Base-by-base conservation (phyloP, 2,888 invertebrate genomes). In the Macrosoma leucophasiata region DNA sequence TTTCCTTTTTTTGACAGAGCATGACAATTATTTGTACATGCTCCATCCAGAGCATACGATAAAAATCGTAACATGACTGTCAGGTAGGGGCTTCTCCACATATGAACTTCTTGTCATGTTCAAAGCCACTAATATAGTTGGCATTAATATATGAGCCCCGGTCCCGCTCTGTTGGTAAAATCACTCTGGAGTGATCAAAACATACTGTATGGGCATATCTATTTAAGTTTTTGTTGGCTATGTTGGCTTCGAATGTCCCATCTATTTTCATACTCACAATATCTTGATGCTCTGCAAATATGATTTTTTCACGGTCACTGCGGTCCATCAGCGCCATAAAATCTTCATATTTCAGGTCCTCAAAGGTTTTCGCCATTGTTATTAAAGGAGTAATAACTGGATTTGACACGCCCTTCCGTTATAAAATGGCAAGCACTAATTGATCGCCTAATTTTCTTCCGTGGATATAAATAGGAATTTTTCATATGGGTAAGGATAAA, bases 31-130 rank as follows among this genome's bases (percentile, higher is more conserved):
- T 26, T 15, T 15, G 26, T 4, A 15, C 13, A 14, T 26, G 26
- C n/a, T 26, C 13, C 26, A 26, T 26, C 26, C 26, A 26, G n/a
- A 26, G n/a, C 13, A 15, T 26, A 26, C 14, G 26, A n/a, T 26
- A 14, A 3, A 26, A 15, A 26, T 26, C 26, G 15, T 14, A 26
- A 26, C 15, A 9, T 8, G 26, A n/a, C 8, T 13, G 15, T 15
- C 15, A 8, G 14, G 15, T 14, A 5, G n/a, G 26, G 14, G 26
- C 26, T 15, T 26, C n/a, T 15, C 8, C 15, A 8, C 13, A 15
- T 13, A 26, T 26, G 15, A 14, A 26, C 26, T 26, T 26, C 26
- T 26, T 26, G 26, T n/a, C 14, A 14, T 26, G 26, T 13, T 26
- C 26, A 13, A 14, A 26, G 11, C 26, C 15, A 9, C 9, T 14